These are phyloP conservation scores for Lagorchestes hirsutus DNA, from an alignment of 2,797 vertebrate genomes.

Conservation along the genomic window DNA sequence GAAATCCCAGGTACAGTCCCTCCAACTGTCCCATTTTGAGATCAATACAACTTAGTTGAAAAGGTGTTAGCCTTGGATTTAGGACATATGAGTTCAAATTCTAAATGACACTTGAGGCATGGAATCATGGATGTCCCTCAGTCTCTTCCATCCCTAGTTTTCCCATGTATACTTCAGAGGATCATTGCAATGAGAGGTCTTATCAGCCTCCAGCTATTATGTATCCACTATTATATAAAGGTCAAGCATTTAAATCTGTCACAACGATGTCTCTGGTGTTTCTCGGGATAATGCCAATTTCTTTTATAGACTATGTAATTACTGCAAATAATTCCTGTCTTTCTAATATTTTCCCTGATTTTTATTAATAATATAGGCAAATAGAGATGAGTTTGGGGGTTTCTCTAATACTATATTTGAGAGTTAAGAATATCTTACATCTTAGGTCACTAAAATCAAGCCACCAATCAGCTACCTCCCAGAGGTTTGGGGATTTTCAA, in stretches of 20 bases:
- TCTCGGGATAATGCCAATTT: not conserved
- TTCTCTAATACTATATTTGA: not conserved
- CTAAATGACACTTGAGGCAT: not conserved
- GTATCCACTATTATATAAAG: not conserved
- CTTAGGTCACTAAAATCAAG: not conserved
- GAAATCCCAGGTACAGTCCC: not conserved
- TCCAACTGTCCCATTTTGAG: not conserved
- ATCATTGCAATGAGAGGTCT: not conserved
- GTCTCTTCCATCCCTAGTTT: not conserved
- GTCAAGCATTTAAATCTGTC: not conserved
- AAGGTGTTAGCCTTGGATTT: not conserved
- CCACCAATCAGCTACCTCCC: not conserved
- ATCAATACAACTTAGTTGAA: not conserved
- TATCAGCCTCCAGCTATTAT: not conserved
- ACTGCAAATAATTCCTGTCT: not conserved
- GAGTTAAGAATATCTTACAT: not conserved
- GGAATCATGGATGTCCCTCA: not conserved
- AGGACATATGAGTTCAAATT: not conserved
- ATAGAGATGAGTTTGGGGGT: not conserved
- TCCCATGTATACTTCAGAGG: not conserved
- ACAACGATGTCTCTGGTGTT: not conserved
- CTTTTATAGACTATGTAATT: not conserved
- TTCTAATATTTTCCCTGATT: not conserved
- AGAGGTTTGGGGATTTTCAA: not conserved
- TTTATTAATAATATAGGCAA: not conserved